A percentile compares a stretch with the other conserved stretches of the same genome.
These are phyloP conservation scores for Phenganax stokvisi DNA, from an alignment of 92 coral and sea anemone genomes.

Conservation along the genomic window DNA sequence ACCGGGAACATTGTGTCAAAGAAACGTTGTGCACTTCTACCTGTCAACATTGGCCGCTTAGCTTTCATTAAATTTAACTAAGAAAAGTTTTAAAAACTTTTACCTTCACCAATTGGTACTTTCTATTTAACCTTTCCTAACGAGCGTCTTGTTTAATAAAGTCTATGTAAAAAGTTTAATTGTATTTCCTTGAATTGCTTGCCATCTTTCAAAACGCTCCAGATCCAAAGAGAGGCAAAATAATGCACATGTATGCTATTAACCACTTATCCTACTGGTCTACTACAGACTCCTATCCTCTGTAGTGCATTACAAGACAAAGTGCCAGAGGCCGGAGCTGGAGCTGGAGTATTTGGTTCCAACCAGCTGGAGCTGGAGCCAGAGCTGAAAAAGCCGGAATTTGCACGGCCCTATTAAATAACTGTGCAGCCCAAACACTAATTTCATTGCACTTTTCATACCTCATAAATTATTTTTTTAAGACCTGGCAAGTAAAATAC, in stretches of 20 bases:
- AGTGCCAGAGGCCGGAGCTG: not conserved
- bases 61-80: slow-evolving; percentile 20
- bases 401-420: not conserved
- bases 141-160: not conserved
- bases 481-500: no score
- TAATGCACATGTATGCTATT: not conserved
- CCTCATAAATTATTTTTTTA: no score
- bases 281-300: no score
- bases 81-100: slow-evolving; percentile 14
- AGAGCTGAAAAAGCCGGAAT: not conserved
- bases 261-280: no score
- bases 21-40: slow-evolving; percentile 13
- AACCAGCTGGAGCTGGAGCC: slow-evolving; percentile 1
- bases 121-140: not conserved
- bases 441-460: no score
- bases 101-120: not conserved
- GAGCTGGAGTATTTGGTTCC: not conserved
- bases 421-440: no score
- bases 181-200: not conserved
- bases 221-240: no score
- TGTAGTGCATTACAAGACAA: no score
- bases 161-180: no score
- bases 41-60: slow-evolving; percentile 25
- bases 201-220: not conserved
- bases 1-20: slow-evolving; percentile 14